phyloP scores from a whole-genome alignment of 2,113 vertebrate genomes.

The Pelusios castaneus region DNA sequence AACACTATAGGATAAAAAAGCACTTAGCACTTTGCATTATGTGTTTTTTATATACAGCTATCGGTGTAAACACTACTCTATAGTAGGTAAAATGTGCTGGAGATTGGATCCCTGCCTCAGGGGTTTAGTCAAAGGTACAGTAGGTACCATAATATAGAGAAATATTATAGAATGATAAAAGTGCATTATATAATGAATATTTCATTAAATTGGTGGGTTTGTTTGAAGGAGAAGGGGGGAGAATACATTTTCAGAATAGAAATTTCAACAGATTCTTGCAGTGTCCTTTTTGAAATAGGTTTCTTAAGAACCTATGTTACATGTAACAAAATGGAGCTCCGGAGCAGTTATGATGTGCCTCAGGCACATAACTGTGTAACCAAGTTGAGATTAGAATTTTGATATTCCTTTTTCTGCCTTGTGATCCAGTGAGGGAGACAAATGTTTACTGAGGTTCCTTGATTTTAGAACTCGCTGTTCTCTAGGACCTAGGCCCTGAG shows the following conservation, averaged over 20 bases:
- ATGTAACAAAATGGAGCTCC: not conserved
- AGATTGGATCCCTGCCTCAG: not conserved
- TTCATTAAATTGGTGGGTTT: not conserved
- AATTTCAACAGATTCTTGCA: not conserved
- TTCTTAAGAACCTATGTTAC: not conserved
- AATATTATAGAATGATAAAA: not conserved
- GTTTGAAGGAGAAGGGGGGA: not conserved
- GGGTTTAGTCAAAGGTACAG: not conserved
- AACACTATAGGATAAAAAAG: not conserved
- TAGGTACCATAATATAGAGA: not conserved
- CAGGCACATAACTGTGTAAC: not conserved
- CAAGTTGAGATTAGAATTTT: not conserved
- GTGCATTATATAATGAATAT: not conserved
- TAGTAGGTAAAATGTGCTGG: not conserved
- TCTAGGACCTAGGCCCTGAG: not conserved
- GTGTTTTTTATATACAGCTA: not conserved
- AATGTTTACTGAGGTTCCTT: not conserved
- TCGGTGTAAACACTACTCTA: not conserved
- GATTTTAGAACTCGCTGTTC: not conserved
- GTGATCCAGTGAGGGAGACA: accelerated
- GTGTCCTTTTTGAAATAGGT: not conserved
- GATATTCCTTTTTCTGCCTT: not conserved
- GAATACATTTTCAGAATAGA: not conserved
- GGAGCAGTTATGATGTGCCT: not conserved
- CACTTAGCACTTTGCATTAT: not conserved